Conservation (phyloP, 2,113 vertebrate species). For the Hiodon tergisus region DNA sequence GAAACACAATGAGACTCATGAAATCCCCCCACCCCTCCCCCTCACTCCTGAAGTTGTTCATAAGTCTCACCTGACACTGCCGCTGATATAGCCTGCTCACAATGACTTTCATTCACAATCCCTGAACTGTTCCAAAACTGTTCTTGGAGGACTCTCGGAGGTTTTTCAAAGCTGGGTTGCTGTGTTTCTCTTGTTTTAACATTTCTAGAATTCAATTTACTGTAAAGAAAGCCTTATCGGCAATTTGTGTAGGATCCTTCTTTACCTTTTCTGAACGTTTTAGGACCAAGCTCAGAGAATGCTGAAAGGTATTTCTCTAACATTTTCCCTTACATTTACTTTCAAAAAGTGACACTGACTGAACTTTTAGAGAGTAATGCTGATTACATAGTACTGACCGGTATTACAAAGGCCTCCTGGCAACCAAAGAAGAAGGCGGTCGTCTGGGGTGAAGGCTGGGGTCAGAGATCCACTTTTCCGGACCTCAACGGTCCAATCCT, state of each 20-base stretch:
- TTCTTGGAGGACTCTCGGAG: background rate
- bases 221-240: background rate
- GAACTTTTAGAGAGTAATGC: constrained; percentile 46
- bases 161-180: background rate
- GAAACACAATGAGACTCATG: constrained; percentile 45
- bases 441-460: constrained; percentile 44
- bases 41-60: constrained; percentile 18
- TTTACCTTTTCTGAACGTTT: background rate
- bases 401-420: constrained; percentile 64
- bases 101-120: constrained; percentile 8
- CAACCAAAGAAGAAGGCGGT: constrained; percentile 50
- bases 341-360: constrained; percentile 37
- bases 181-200: background rate
- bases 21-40: constrained; percentile 25
- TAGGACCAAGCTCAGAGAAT: too few species aligned
- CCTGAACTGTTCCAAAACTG: background rate
- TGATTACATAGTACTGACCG: constrained; percentile 53
- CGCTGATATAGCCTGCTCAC: constrained; percentile 4
- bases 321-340: background rate
- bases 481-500: constrained; percentile 60
- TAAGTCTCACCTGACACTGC: background rate
- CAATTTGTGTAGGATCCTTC: background rate
- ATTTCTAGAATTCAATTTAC: background rate
- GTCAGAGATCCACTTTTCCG: constrained; percentile 59
- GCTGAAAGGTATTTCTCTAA: background rate